Evolutionary conservation across 2,888 invertebrate genomes (phyloP).

Genomic region (Arge pagana): DNA sequence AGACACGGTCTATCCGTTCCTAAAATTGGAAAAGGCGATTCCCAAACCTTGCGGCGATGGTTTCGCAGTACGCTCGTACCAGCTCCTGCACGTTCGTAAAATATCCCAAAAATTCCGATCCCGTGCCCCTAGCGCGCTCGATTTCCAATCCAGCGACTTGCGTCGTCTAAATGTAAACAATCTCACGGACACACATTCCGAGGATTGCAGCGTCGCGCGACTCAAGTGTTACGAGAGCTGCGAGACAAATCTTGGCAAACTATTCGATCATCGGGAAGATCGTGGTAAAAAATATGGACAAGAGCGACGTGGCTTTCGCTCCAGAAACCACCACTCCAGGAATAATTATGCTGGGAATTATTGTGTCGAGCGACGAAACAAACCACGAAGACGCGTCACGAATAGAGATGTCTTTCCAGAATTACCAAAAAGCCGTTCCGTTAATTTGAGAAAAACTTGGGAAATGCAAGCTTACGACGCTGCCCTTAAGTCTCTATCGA

Average conservation of each 20-base stretch:
- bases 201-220: conserved; percentile 26
- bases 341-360: conserved; percentile 28
- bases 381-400: conserved; percentile 24
- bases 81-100: too few relatives aligned
- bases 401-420: conserved; percentile 33
- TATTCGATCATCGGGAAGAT: conserved; percentile 34
- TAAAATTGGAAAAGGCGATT: too few relatives aligned
- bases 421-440: conserved; percentile 34
- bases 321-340: conserved; percentile 29
- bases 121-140: too few relatives aligned
- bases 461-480: conserved; percentile 26
- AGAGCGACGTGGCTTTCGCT: conserved; percentile 27
- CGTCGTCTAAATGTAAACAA: conserved; percentile 21
- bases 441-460: conserved; percentile 26
- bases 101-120: too few relatives aligned
- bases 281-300: conserved; percentile 30
- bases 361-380: too few relatives aligned
- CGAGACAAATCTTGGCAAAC: conserved; percentile 24
- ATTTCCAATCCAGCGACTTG: too few relatives aligned
- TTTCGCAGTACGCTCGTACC: too few relatives aligned
- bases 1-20: conserved; percentile 29
- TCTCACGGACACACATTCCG: conserved; percentile 23
- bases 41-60: conserved; percentile 32
- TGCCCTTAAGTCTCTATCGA: conserved; percentile 33
- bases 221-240: conserved; percentile 26